A percentile compares a stretch with the other conserved stretches of the same genome.
phyloP scores from a whole-genome alignment of 2,797 vertebrate genomes.

The Sardinella longiceps region DNA sequence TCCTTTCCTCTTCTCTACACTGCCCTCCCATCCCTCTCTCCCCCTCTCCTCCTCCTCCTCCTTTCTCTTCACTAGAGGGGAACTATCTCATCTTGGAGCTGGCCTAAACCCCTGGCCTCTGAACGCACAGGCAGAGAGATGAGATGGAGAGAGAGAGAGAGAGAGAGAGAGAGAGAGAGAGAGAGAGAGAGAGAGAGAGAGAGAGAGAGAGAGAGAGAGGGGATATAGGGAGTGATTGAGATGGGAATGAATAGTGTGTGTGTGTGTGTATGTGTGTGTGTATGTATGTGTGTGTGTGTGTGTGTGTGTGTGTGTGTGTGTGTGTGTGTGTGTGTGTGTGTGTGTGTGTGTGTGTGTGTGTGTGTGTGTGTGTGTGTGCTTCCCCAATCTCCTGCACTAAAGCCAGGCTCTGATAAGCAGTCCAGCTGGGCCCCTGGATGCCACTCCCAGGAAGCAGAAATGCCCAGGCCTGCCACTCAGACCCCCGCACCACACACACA shows the following conservation, averaged over 20 bases:
- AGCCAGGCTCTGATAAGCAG: background rate
- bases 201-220: background rate
- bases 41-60: background rate
- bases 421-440: background rate
- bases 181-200: background rate
- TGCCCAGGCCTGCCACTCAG: background rate
- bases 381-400: background rate
- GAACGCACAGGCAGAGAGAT: background rate
- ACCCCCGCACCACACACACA: no score
- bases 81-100: conserved; percentile 12
- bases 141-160: background rate
- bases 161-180: background rate
- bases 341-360: background rate
- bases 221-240: background rate
- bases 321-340: background rate
- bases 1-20: background rate
- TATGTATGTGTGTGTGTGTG: background rate
- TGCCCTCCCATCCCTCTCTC: conserved; percentile 21
- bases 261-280: background rate
- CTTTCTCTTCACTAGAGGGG: conserved; percentile 21
- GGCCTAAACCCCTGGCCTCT: background rate
- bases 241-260: background rate
- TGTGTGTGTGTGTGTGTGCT: background rate
- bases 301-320: background rate
- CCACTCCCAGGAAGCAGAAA: conserved; percentile 5